Conservation (phyloP, 2,888 invertebrate genomes). For the Smittia aterrima region DNA sequence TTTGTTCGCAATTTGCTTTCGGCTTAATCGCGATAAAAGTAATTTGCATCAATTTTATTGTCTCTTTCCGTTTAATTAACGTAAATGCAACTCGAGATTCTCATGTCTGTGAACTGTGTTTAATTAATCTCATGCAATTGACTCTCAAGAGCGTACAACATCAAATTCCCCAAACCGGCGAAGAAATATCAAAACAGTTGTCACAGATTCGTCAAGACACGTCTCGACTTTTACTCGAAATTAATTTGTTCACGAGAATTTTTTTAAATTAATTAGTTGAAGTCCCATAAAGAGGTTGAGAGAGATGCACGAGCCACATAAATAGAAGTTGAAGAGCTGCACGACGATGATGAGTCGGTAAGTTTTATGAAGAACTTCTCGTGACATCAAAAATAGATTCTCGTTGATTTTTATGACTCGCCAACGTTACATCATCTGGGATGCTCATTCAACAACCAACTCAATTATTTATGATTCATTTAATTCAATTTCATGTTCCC, state of each 20-base stretch:
- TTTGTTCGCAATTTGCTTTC: too few species aligned
- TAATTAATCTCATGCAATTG: not conserved
- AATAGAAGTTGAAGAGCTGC: not conserved
- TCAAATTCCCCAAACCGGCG: not conserved
- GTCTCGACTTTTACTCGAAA: slow-evolving; percentile 7
- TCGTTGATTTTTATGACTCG: not conserved
- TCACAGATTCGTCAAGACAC: not conserved
- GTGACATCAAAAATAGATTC: not conserved
- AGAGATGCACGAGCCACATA: not conserved
- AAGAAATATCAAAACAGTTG: not conserved
- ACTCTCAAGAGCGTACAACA: too few species aligned
- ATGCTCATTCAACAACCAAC: not conserved
- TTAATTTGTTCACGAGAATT: slow-evolving; percentile 7
- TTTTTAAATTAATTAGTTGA: not conserved
- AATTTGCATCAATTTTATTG: not conserved
- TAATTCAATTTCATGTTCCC: not conserved
- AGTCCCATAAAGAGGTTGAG: not conserved
- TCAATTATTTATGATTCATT: not conserved
- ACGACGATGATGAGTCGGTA: not conserved
- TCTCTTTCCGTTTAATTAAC: slow-evolving; percentile 1
- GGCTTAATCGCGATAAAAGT: too few species aligned
- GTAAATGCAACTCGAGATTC: not conserved
- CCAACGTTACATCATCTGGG: not conserved
- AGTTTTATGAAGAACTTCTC: not conserved
- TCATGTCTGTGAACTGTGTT: not conserved